Evolutionary conservation across 2,888 invertebrate species (phyloP), one percentile per base, ranked within the genome.

Genomic region (Vandiemenella viatica): DNA sequence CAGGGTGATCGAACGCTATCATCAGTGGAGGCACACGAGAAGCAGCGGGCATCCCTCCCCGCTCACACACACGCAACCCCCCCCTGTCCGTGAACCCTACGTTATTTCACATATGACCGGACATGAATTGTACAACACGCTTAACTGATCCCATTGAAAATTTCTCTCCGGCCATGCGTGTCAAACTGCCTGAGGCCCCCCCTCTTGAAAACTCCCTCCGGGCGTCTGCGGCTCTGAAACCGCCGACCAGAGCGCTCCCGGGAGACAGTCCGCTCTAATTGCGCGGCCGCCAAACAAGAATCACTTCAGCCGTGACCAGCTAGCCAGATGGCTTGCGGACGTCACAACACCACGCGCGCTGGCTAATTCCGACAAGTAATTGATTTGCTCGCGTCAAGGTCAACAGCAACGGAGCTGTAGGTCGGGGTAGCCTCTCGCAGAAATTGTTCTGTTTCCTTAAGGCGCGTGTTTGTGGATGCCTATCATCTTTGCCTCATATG

Each of bases 91-190:
- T 16, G 18, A 38, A 19, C 46, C 46, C 51, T 45, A 55, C 56
- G 57, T 59, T 58, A 76, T 76, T 76, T 76, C 74, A 75, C 75
- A 73, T 73, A 68, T 75, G 74, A 75, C 73, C 73, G 74, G 67
- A 70, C 72, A 68, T 71, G 73, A 75, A 76, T 76, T 72, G 74
- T 68, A 66, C 68, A 69, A 70, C 72, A 75, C 75, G 75, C 75
- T 75, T 72, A 73, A 73, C 70, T 75, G 75, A 71, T 71, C 71
- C 69, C 71, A 74, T 75, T 75, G 57, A 60, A 58, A 58, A 57
- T 55, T 53, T 52, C 44, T 51, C 49, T 53, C 42, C 53, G 45
- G 45, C 52, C 52, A 50, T 50, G 52, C 50, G 49, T 49, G 50
- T 43, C 43, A 23, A 43, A 32, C 48, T 49, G 43, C 23, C 48